Evolutionary conservation across 2,888 invertebrate genomes (phyloP), one percentile per base, ranked within the genome.

Genomic region (Papilio protenor): DNA sequence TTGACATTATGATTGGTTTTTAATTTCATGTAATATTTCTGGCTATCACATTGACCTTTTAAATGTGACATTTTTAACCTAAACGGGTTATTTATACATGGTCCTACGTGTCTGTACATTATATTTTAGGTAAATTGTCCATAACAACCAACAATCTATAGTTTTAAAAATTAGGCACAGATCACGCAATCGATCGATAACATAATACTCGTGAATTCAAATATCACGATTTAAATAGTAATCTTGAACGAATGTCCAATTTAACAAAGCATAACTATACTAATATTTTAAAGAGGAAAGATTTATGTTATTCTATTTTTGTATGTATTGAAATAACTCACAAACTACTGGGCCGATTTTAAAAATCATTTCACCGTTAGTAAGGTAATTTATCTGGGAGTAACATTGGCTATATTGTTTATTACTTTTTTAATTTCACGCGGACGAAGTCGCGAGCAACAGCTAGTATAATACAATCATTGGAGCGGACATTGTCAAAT

Each of bases 161-260:
- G 64, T 45, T 66, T 66, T 69, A 45, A 45, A 45, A 40, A 69
- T 69, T 69, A n/a, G 40, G 12, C 66, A 69, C 21, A 69, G 66
- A 69, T 69, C 66, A 69, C 45, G 66, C 66, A 11, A 66, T 45
- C 40, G 3, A n/a, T 4, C n/a, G 45, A 69, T 69, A 45, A 69
- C 45, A 69, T 27, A 33, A 64, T 69, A 69, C 12, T 69, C 45
- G 66, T 45, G 12, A 45, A 69, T 69, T 69, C 45, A 11, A n/a
- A 45, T 5, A 45, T 69, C 66, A 69, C 66, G 66, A 69, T 5
- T 45, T n/a, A 64, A 16, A 64, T 11, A 55, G 14, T 59, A 45
- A 57, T 21, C 52, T 27, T 49, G 49, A 74, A 64, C 27, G n/a
- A 75, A 57, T 33, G 14, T 52, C 21, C 18, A 27, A 21, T 52